Evolutionary conservation across 2,113 vertebrate species (phyloP).

Genomic region (Oreocharis arfaki): DNA sequence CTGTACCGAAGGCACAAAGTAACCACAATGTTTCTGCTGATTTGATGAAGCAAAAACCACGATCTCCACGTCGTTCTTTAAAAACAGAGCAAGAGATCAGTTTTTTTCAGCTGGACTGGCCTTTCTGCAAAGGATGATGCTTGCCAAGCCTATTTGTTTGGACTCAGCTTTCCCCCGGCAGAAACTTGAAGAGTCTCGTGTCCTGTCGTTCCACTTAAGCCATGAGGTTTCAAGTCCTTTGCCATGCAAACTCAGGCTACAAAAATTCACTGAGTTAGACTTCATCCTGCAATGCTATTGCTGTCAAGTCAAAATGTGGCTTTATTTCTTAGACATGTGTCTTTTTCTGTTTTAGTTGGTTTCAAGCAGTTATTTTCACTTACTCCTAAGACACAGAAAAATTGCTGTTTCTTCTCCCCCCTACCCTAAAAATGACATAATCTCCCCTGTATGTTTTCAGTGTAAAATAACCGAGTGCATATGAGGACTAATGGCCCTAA

Average conservation of each 20-base stretch:
- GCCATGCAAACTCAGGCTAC: neutral
- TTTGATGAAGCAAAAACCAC: neutral
- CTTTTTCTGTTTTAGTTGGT: neutral
- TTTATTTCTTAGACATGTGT: neutral
- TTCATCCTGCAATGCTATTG: neutral
- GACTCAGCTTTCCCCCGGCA: neutral
- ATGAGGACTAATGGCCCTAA: slow-evolving; percentile 40
- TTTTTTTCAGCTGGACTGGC: neutral
- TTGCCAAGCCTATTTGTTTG: neutral
- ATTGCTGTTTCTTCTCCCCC: neutral
- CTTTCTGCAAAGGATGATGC: neutral
- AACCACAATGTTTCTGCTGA: neutral
- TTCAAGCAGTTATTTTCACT: neutral
- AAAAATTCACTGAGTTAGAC: neutral
- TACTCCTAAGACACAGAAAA: neutral
- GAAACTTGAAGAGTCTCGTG: neutral
- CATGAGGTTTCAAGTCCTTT: neutral
- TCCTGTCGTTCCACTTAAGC: neutral
- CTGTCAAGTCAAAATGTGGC: neutral
- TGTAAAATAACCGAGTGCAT: slow-evolving; percentile 7
- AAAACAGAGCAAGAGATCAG: neutral
- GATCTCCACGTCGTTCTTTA: neutral
- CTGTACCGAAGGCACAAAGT: neutral
- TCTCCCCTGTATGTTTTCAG: neutral
- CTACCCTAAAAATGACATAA: neutral